Evolutionary conservation across 2,113 vertebrate species (phyloP).

Genomic region (Callaeas wilsoni): DNA sequence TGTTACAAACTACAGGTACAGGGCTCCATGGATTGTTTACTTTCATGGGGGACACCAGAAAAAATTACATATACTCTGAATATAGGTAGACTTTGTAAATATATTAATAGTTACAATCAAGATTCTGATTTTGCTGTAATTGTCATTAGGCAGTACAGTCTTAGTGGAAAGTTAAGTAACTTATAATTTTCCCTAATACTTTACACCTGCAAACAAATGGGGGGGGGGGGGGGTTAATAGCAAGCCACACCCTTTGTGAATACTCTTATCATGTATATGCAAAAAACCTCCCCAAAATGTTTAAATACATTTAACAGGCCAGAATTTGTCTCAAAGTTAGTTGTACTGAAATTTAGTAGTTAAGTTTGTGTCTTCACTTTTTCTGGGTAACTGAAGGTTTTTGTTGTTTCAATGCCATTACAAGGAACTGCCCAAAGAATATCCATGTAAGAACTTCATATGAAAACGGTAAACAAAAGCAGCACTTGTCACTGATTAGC

Average conservation of each 20-base stretch:
- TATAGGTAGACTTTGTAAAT: background rate
- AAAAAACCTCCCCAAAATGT: background rate
- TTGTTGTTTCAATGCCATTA: background rate
- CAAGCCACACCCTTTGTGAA: background rate
- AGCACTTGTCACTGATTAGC: background rate
- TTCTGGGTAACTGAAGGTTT: background rate
- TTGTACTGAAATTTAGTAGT: background rate
- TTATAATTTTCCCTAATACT: background rate
- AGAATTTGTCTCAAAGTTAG: background rate
- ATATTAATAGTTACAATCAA: background rate
- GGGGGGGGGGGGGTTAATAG: no score
- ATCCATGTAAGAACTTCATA: background rate
- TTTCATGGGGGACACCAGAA: background rate
- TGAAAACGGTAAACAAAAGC: background rate
- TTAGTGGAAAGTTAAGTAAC: background rate
- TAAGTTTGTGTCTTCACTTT: background rate
- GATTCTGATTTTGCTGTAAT: background rate
- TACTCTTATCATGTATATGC: background rate
- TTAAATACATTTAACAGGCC: background rate
- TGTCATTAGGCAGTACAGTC: background rate
- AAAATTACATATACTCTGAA: background rate
- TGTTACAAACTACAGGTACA: background rate
- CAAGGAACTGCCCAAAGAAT: background rate
- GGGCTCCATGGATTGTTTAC: background rate
- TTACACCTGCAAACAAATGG: background rate